Conservation (phyloP, 2,888 invertebrate genomes). For the Seladonia tumulorum region DNA sequence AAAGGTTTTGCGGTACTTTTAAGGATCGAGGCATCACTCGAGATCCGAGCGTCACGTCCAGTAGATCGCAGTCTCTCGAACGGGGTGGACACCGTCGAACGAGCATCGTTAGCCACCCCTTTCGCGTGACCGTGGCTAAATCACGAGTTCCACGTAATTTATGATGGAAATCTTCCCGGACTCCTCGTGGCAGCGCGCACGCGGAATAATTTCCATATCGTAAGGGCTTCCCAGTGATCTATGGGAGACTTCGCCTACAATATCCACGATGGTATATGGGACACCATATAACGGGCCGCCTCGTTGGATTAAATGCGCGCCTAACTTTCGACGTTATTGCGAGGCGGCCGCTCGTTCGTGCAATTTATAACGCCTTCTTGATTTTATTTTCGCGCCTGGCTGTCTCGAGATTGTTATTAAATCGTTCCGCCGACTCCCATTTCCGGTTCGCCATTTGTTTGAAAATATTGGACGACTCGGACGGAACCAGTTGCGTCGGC, state of each 20-base stretch:
- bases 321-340: slow-evolving; percentile 54
- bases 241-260: slow-evolving; percentile 77
- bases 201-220: slow-evolving; percentile 81
- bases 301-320: slow-evolving; percentile 40
- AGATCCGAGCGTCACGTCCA: not conserved
- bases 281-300: slow-evolving; percentile 74
- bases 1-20: not conserved
- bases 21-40: not conserved
- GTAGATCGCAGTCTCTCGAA: slow-evolving; percentile 13
- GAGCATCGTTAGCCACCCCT: slow-evolving; percentile 40
- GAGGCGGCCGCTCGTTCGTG: not conserved
- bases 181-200: slow-evolving; percentile 69
- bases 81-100: slow-evolving; percentile 30
- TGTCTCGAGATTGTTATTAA: slow-evolving; percentile 28
- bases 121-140: slow-evolving; percentile 63
- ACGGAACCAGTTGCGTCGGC: not conserved
- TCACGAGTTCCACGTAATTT: slow-evolving; percentile 79
- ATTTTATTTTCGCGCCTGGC: slow-evolving; percentile 11
- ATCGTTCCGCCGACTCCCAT: not conserved
- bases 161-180: slow-evolving; percentile 76
- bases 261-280: slow-evolving; percentile 72
- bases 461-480: not conserved
- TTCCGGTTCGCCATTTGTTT: not conserved
- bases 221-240: slow-evolving; percentile 78
- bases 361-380: slow-evolving; percentile 38